phyloP scores from a whole-genome alignment of 2,797 vertebrate species.

The Gobio occitaniae region DNA sequence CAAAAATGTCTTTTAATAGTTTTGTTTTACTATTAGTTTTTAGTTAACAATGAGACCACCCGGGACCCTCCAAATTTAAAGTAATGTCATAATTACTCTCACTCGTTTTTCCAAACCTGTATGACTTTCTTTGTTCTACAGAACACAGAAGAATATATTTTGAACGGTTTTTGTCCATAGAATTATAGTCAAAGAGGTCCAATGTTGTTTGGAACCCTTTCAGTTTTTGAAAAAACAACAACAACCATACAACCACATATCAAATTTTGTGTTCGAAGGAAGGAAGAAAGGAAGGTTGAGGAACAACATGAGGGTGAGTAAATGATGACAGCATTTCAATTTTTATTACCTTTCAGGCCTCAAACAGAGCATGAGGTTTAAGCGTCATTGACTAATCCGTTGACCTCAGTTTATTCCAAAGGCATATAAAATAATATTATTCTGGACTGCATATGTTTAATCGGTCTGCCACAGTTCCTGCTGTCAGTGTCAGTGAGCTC shows the following conservation, averaged over 20 bases:
- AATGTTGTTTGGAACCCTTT: too few relatives aligned
- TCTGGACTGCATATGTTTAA: conserved; percentile 31
- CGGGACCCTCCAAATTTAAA: too few relatives aligned
- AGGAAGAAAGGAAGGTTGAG: background rate
- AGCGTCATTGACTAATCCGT: background rate
- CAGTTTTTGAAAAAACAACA: too few relatives aligned
- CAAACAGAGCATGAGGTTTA: background rate
- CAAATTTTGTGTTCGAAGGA: background rate
- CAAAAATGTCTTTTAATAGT: too few relatives aligned
- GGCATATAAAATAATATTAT: conserved; percentile 1
- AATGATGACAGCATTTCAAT: too few relatives aligned
- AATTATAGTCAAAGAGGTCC: background rate
- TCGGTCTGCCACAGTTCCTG: conserved; percentile 22
- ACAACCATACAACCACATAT: background rate
- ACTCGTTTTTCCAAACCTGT: too few relatives aligned
- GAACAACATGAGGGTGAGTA: background rate
- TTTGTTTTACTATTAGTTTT: too few relatives aligned
- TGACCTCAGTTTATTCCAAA: conserved; percentile 5
- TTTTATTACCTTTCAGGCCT: background rate
- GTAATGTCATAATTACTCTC: too few relatives aligned
- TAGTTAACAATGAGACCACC: too few relatives aligned
- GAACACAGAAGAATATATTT: too few relatives aligned
- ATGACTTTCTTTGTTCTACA: too few relatives aligned
- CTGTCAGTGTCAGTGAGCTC: conserved; percentile 33
- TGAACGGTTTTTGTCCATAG: too few relatives aligned